A percentile compares a stretch with the other conserved stretches of the same genome.
Conservation (phyloP, 2,797 vertebrate genomes). For the Neosilurus hyrtlii region DNA sequence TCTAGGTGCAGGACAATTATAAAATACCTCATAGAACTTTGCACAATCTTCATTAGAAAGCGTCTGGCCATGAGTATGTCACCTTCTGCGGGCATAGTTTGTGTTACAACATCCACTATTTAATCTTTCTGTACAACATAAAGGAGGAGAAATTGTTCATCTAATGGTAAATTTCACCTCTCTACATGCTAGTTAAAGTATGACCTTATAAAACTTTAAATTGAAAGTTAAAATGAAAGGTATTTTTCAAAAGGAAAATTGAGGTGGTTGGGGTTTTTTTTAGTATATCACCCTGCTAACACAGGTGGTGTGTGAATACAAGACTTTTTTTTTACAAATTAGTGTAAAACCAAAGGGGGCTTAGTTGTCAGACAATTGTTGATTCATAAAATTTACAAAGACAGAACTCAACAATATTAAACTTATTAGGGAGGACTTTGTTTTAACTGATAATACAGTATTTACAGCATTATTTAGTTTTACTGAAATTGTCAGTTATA, state of each 20-base stretch:
- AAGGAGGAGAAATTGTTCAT: constrained; percentile 37
- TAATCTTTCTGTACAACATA: constrained; percentile 71
- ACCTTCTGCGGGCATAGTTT: constrained; percentile 79
- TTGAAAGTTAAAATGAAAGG: neutral
- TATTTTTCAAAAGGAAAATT: neutral
- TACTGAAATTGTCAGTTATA: neutral
- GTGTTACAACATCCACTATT: constrained; percentile 78
- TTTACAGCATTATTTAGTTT: no score
- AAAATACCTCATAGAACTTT: constrained; percentile 87
- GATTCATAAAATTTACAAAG: neutral
- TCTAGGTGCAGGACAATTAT: neutral
- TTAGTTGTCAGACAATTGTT: neutral
- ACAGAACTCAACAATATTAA: neutral
- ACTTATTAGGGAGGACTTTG: neutral
- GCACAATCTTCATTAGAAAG: constrained; percentile 88
- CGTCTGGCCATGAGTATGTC: constrained; percentile 81
- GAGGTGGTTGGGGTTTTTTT: neutral
- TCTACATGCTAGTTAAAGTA: neutral
- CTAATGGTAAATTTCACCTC: neutral
- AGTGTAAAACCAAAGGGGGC: neutral
- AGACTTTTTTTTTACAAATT: neutral
- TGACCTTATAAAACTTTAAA: neutral
- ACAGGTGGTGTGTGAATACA: neutral
- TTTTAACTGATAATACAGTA: neutral
- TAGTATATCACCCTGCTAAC: neutral